These are phyloP conservation scores for Oceanodroma tethys DNA, from an alignment of 2,113 vertebrate genomes.

Conservation along the genomic window DNA sequence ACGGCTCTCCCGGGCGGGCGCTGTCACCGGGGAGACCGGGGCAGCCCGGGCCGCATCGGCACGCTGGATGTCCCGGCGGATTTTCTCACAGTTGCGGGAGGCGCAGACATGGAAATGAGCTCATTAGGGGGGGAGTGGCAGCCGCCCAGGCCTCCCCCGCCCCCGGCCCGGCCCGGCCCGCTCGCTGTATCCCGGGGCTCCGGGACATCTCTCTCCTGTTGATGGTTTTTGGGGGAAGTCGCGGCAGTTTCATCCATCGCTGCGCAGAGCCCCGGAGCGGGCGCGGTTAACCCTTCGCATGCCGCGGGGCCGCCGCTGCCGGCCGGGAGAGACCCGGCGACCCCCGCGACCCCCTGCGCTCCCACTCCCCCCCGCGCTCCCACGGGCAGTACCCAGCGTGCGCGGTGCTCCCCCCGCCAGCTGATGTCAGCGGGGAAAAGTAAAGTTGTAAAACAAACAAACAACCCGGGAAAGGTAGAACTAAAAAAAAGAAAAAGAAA, in stretches of 20 bases:
- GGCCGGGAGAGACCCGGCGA: background rate
- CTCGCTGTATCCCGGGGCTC: background rate
- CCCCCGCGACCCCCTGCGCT: background rate
- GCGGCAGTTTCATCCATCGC: background rate
- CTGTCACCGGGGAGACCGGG: conserved; percentile 56
- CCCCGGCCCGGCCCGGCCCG: background rate
- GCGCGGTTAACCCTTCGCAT: background rate
- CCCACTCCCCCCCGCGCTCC: background rate
- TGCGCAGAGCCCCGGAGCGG: background rate
- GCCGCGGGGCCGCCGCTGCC: background rate
- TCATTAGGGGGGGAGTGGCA: conserved; percentile 70
- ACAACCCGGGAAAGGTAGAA: background rate
- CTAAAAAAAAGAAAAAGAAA: background rate
- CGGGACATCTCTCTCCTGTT: background rate
- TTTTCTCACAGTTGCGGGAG: conserved; percentile 68
- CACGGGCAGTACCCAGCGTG: background rate
- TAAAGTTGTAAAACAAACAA: background rate
- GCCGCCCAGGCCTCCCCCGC: conserved; percentile 33
- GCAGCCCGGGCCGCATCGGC: conserved; percentile 41
- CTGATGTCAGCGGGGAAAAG: background rate
- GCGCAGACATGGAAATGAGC: conserved; percentile 72
- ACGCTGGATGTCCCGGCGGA: conserved; percentile 38
- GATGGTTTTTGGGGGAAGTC: background rate
- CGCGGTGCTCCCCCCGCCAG: background rate
- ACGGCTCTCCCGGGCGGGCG: background rate